Evolutionary conservation across 2,797 vertebrate genomes (phyloP).

Genomic region (Silurus lanzhouensis): DNA sequence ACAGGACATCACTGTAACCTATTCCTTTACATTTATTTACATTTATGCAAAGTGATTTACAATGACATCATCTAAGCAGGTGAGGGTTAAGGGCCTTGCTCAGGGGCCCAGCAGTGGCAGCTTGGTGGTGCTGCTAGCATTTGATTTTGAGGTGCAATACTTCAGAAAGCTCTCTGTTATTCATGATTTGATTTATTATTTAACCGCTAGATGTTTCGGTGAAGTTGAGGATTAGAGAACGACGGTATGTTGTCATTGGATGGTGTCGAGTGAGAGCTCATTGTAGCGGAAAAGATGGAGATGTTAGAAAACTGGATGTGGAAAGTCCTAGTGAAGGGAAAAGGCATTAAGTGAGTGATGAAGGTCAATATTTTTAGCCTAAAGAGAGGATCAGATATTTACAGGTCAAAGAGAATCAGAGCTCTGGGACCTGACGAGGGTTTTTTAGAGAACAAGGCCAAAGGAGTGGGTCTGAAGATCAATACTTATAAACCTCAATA

Average conservation of each 20-base stretch:
- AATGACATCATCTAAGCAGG: too few relatives aligned
- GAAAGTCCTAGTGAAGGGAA: background rate
- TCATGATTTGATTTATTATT: background rate
- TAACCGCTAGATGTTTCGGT: background rate
- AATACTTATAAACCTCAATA: constrained; percentile 8
- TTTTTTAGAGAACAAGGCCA: background rate
- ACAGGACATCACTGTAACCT: too few relatives aligned
- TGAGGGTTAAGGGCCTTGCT: too few relatives aligned
- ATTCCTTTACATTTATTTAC: too few relatives aligned
- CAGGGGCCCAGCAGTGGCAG: too few relatives aligned
- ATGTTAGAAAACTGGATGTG: background rate
- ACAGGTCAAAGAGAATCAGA: constrained; percentile 14
- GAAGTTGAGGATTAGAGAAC: background rate
- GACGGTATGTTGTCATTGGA: background rate
- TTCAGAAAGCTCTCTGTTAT: background rate
- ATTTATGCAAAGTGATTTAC: too few relatives aligned
- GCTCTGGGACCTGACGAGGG: background rate
- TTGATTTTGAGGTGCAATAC: background rate
- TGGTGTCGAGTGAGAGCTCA: background rate
- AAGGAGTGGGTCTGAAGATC: background rate
- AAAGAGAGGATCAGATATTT: background rate
- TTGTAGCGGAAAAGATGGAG: background rate
- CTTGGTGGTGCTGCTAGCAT: too few relatives aligned
- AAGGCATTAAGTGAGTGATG: background rate
- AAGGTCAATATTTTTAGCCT: constrained; percentile 5